A percentile compares a stretch with the other conserved stretches of the same genome.
Evolutionary conservation across 2,888 invertebrate species (phyloP).

Genomic region (Apoda limacodes): DNA sequence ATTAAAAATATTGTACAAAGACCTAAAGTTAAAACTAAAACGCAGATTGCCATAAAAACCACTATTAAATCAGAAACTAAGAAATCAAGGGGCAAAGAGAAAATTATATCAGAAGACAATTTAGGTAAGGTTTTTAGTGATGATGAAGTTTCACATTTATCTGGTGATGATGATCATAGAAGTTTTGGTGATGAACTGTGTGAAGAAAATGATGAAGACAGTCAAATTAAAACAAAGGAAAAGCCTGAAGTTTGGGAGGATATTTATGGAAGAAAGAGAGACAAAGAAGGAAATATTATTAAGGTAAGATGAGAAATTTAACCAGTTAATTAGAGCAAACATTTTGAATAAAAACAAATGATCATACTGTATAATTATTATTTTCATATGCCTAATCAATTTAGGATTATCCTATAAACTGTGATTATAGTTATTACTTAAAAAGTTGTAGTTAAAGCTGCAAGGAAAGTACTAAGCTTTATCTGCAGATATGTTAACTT

Average conservation of each 20-base stretch:
- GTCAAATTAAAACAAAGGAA: slow-evolving; percentile 26
- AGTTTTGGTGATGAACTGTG: slow-evolving; percentile 27
- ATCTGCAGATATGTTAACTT: no score
- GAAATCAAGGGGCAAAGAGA: slow-evolving; percentile 16
- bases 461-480: no score
- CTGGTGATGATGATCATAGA: slow-evolving; percentile 36
- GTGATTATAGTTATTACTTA: no score
- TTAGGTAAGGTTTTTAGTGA: slow-evolving; percentile 52
- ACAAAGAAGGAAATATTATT: slow-evolving; percentile 83
- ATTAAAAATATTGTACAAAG: background rate
- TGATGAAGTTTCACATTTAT: slow-evolving; percentile 56
- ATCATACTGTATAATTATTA: no score
- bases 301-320: slow-evolving; percentile 42
- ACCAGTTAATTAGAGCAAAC: no score
- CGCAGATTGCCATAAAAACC: slow-evolving; percentile 13
- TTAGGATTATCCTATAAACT: no score
- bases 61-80: slow-evolving; percentile 15
- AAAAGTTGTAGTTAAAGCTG: no score
- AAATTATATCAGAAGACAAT: slow-evolving; percentile 40
- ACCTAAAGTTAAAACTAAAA: slow-evolving; percentile 17
- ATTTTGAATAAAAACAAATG: no score
- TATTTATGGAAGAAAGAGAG: slow-evolving; percentile 90
- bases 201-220: slow-evolving; percentile 22
- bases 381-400: no score
- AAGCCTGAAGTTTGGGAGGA: slow-evolving; percentile 80